Base-by-base conservation (phyloP, 2,113 vertebrate genomes). In the Mobula hypostoma region DNA sequence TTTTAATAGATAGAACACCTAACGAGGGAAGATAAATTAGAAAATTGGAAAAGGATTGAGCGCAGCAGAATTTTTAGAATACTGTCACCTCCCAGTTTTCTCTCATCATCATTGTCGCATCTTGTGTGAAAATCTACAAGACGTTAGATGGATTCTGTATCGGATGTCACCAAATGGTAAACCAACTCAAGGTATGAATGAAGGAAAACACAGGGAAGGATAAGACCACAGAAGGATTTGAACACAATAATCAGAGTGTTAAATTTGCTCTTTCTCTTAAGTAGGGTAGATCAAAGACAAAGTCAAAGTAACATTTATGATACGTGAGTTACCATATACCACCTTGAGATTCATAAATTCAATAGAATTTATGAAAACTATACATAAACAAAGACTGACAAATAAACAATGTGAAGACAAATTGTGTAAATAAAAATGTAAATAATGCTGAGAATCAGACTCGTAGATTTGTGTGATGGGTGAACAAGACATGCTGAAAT, bases 1-100 rank as follows among this genome's bases (percentile, higher is more conserved):
- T 1, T 74, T 93, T 27, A 56, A 40, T 68, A 93, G 68, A 74
- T 93, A 48, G 68, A 48, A 21, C 91, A 93, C 6, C 68, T 74
- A 21, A 93, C 29, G 68, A 93, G 70, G 48, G 21, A 93, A 93
- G 72, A 93, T 93, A 48, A 92, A 72, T 92, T 72, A 92, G 36
- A 92, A 92, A 15, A 56, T 56, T 93, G 48, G 70, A 74, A 93
- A 40, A 93, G 70, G 36, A 74, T 40, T 74, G 36, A 19, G 9
- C 48, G 68, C 32, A 93, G 40, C 24, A 48, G 14, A 40, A 6
- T 48, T 21, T 93, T 93, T 27, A 93, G 68, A 93, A 74, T 93
- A 19, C 91, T 76, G 21, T 93, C 21, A 72, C n/a, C 36, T 93
- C 40, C n/a, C 68, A 74, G 40, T 21, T 93, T 93, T n/a, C 91